Percentiles rank a stretch among this genome's conserved stretches.
Conservation (phyloP, 2,888 invertebrate genomes). For the Allophyes oxyacanthae region DNA sequence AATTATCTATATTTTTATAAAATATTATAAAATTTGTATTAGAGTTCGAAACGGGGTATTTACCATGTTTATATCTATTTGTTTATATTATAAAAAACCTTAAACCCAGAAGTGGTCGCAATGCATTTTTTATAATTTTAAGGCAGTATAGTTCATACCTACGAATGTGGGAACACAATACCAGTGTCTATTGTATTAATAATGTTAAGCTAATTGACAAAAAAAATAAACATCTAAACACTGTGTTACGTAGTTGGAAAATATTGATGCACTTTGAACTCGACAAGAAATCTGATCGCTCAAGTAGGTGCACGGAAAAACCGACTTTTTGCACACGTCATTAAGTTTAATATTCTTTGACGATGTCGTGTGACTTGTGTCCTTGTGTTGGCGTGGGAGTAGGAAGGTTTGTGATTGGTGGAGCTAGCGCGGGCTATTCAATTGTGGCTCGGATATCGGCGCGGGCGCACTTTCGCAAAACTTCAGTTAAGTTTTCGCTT, state of each 20-base stretch:
- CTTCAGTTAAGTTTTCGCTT: conserved; percentile 81
- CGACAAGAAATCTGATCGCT: conserved; percentile 51
- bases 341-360: conserved; percentile 65
- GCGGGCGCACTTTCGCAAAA: conserved; percentile 84
- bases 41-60: too few species aligned
- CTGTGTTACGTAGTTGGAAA: conserved; percentile 50
- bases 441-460: conserved; percentile 74
- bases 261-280: conserved; percentile 58
- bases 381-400: conserved; percentile 77
- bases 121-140: not conserved
- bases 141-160: too few species aligned
- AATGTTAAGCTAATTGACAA: conserved; percentile 6
- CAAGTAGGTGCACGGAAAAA: conserved; percentile 29
- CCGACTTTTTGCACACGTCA: conserved; percentile 9
- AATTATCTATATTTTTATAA: too few species aligned
- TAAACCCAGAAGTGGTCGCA: not conserved
- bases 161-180: not conserved
- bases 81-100: too few species aligned
- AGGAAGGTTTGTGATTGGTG: conserved; percentile 73
- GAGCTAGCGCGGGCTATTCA: conserved; percentile 80
- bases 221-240: conserved; percentile 19
- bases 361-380: conserved; percentile 68
- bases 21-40: too few species aligned
- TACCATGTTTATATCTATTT: too few species aligned
- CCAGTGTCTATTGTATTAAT: not conserved